Evolutionary conservation across 2,888 invertebrate genomes (phyloP), one percentile per base, ranked within the genome.

Genomic region (Eurytoma adleriae): DNA sequence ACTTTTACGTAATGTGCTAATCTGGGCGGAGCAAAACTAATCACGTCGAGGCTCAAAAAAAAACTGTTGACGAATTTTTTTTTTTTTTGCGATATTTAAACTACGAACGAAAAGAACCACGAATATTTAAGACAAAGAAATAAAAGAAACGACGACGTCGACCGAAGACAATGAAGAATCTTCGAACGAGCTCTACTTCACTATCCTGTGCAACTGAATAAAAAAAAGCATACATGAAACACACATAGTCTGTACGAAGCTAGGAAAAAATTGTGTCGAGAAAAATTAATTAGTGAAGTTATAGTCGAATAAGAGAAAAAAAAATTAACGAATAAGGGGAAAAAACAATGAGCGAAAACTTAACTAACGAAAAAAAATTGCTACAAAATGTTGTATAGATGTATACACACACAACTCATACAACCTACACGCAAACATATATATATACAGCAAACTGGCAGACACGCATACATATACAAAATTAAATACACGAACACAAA

Each of bases 1-100:
- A 89, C 85, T 86, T 84, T 83, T 86, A 86, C 85, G 85, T 87
- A 86, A 81, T 86, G 87, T 86, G 86, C 85, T 85, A 73, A 78
- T 57, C 14, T 3, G 61, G 18, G 40, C 48, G 40, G 4, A 69
- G 3, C 24, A 71, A 48, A 64, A 73, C 76, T 61, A 14, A 73
- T 78, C 78, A 71, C 54, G 27, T 61, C 61, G 68, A 67, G 74
- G 70, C 78, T 78, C 78, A 71, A 78, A 67, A 54, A 73, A 2
- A 40, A 70, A 70, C 48, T 61, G 48, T 18, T 64, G 40, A 59
- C 5, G 18, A 18, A 66, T 18, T 10, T 24, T 61, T 68, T 67
- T 40, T 40, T 71, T 30, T 67, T 66, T 14, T 27, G 18, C 40
- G 57, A 61, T 16, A 16, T 56, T 30, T 52, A 10, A 40, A 40